Percentiles rank a stretch among this genome's conserved stretches.
These are phyloP conservation scores for Rambutsinella grinnellia DNA, from an alignment of 2,888 invertebrate genomes.

Conservation along the genomic window DNA sequence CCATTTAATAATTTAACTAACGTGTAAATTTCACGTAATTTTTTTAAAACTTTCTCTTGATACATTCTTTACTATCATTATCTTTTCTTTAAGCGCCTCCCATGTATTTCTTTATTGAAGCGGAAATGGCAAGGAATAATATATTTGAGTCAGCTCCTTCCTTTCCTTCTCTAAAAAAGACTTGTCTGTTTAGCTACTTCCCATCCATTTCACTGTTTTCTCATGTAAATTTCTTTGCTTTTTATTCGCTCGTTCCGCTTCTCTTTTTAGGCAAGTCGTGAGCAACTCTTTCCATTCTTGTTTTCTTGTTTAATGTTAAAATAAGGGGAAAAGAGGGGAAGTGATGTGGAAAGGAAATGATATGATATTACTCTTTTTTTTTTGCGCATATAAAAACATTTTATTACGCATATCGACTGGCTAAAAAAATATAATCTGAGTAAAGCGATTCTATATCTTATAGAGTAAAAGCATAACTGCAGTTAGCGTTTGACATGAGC, in stretches of 20 bases:
- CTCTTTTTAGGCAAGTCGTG: background rate
- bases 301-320: background rate
- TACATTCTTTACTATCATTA: no score
- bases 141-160: background rate
- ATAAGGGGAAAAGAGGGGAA: conserved; percentile 9
- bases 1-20: no score
- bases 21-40: no score
- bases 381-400: background rate
- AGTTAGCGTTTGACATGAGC: background rate
- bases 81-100: no score
- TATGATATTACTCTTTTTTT: background rate
- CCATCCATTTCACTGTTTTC: conserved; percentile 26
- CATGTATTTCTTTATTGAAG: background rate
- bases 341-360: conserved; percentile 16
- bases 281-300: background rate
- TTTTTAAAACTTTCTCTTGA: no score
- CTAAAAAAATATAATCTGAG: no score
- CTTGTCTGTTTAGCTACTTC: background rate
- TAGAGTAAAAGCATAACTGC: background rate
- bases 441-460: no score
- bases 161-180: background rate
- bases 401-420: background rate
- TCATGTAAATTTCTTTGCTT: conserved; percentile 27
- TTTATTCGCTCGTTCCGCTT: conserved; percentile 20
- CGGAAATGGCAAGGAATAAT: background rate